Evolutionary conservation across 2,797 vertebrate genomes (phyloP).

Genomic region (Alauda arvensis): DNA sequence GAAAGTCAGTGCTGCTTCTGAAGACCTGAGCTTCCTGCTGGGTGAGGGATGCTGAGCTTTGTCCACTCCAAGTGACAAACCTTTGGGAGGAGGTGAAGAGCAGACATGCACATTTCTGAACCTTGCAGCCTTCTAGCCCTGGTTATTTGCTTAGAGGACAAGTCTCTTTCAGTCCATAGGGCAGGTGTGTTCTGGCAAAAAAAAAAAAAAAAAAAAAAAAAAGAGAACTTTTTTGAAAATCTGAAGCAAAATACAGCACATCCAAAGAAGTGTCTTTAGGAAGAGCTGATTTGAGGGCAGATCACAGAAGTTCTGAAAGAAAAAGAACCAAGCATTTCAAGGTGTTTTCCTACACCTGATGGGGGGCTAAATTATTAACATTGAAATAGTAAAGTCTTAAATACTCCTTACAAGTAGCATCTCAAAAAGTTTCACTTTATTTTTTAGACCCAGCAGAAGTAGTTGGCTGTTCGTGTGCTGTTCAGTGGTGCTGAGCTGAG

Average conservation of each 20-base stretch:
- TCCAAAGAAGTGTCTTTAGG: not conserved
- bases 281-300: conserved; percentile 11
- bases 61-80: not conserved
- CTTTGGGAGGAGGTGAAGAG: not conserved
- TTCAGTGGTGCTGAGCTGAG: not conserved
- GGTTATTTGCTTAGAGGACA: not conserved
- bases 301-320: not conserved
- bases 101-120: rapidly evolving
- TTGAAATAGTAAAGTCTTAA: conserved; percentile 46
- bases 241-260: not conserved
- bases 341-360: not conserved
- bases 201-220: not conserved
- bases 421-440: not conserved
- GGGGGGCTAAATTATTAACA: conserved; percentile 45
- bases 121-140: not conserved
- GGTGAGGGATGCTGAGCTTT: not conserved
- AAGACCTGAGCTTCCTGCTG: not conserved
- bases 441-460: not conserved
- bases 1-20: not conserved
- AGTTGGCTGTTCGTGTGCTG: not conserved
- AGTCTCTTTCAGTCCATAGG: not conserved
- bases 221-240: not conserved
- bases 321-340: conserved; percentile 8
- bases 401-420: not conserved
- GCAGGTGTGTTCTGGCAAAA: not conserved